Percentiles rank a stretch among this genome's conserved stretches.
phyloP scores from a whole-genome alignment of 2,888 invertebrate species.

The Eledone cirrhosa region DNA sequence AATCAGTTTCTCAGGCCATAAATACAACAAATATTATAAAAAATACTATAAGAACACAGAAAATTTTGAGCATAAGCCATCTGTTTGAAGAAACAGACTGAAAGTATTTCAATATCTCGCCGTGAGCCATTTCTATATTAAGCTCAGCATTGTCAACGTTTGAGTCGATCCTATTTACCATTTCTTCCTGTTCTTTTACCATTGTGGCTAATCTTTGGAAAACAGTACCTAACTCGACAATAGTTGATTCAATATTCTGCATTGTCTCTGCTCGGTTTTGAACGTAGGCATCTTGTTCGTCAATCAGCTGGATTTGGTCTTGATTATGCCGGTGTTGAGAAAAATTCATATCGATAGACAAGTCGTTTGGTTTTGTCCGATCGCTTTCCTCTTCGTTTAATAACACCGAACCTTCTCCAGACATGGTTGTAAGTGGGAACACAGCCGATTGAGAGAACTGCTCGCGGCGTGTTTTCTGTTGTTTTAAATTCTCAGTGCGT shows the following conservation, averaged over 20 bases:
- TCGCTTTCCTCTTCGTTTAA: neutral
- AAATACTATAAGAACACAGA: conserved; percentile 97
- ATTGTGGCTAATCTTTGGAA: conserved; percentile 86
- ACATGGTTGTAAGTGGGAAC: conserved; percentile 60
- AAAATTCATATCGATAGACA: conserved; percentile 86
- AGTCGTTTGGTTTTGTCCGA: conserved; percentile 68
- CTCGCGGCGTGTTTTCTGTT: conserved; percentile 91
- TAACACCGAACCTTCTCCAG: neutral
- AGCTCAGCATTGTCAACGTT: conserved; percentile 94
- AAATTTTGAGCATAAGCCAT: conserved; percentile 99
- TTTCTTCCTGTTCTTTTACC: conserved; percentile 99
- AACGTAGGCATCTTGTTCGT: conserved; percentile 90
- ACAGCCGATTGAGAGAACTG: conserved; percentile 72
- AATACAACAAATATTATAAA: conserved; percentile 99
- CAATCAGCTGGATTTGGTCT: conserved; percentile 75
- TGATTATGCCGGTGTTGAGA: conserved; percentile 68
- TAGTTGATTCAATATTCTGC: conserved; percentile 99
- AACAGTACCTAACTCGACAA: conserved; percentile 98
- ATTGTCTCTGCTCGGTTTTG: conserved; percentile 95
- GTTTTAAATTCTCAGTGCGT: conserved; percentile 95
- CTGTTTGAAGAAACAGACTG: conserved; percentile 95
- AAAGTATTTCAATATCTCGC: conserved; percentile 97
- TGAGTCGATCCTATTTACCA: conserved; percentile 95
- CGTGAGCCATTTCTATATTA: conserved; percentile 97
- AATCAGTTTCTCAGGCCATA: conserved; percentile 74